phyloP scores from a whole-genome alignment of 2,797 vertebrate species.

The Limosa lapponica region DNA sequence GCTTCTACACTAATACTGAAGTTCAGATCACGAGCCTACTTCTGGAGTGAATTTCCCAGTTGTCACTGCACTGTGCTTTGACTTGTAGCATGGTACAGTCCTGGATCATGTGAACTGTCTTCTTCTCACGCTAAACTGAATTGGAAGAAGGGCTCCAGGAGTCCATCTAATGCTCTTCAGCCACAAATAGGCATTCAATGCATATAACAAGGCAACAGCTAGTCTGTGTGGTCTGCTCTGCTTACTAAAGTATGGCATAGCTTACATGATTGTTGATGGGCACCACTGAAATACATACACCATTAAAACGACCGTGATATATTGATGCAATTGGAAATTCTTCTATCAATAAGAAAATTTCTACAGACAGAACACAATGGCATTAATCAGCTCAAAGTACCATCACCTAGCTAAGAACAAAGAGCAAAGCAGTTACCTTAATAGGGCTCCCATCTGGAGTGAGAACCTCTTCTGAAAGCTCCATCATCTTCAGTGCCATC shows the following conservation, averaged over 20 bases:
- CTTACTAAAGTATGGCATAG: background rate
- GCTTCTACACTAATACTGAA: background rate
- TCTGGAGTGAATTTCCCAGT: background rate
- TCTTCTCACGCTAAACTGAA: background rate
- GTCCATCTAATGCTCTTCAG: background rate
- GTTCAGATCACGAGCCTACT: background rate
- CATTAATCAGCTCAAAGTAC: background rate
- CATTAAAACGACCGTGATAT: background rate
- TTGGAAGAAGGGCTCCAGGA: background rate
- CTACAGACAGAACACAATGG: background rate
- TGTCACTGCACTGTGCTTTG: background rate
- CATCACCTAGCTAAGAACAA: background rate
- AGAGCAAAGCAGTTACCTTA: slow-evolving; percentile 81
- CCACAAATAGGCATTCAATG: background rate
- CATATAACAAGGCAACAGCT: background rate
- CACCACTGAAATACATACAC: background rate
- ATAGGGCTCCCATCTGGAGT: slow-evolving; percentile 95
- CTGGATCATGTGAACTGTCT: background rate
- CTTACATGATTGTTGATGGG: background rate
- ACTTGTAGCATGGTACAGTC: background rate
- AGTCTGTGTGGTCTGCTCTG: background rate
- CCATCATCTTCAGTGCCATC: slow-evolving; percentile 99
- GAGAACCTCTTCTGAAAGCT: slow-evolving; percentile 96
- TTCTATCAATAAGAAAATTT: background rate
- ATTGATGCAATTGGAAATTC: background rate